Evolutionary conservation across 2,113 vertebrate species (phyloP), one percentile per base, ranked within the genome.

Genomic region (Uria aalge): DNA sequence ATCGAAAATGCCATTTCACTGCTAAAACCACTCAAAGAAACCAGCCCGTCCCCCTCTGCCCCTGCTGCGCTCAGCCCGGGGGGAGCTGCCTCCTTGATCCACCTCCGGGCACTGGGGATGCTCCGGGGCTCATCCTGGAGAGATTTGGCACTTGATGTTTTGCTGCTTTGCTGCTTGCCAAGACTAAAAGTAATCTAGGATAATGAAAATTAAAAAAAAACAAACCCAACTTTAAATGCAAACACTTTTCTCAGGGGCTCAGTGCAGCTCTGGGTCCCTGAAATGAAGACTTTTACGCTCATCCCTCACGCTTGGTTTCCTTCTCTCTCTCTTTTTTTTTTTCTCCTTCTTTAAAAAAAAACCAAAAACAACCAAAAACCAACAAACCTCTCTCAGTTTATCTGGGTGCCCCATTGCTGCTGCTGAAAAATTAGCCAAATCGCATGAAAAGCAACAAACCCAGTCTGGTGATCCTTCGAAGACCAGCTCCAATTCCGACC

Each of bases 331-430:
- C 34, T 94, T 86, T 75, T 50, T 64, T 69, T 30, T 20, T 34
- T 45, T 15, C n/a, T 67, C 8, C 34, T 10, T 21, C 63, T 94
- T 68, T 29, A 8, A 50, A 88, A 95, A 81, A 55, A 72, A 68
- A 6, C 0, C 8, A 15, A 40, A 40, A 40, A 40, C 9, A 40
- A 40, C 40, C 40, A 40, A 40, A 40, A 40, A 13, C 7, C 30
- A 43, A 43, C 26, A 16, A 64, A 20, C 22, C 81, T 88, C 75
- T 67, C 41, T 66, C 97, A 99, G 99, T 98, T 98, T 99, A 94
- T 99, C 99, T 82, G 99, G 99, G 92, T 99, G 99, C 92, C 99
- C 99, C 95, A 99, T 99, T 72, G 99, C 99, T 91, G 99, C 99
- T 86, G 99, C 99, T 62, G 99, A 99, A 96, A 99, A 99, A 98